A percentile compares a stretch with the other conserved stretches of the same genome.
Conservation (phyloP, 1,140 invertebrate genomes). For the Drosophila punjabiensis region DNA sequence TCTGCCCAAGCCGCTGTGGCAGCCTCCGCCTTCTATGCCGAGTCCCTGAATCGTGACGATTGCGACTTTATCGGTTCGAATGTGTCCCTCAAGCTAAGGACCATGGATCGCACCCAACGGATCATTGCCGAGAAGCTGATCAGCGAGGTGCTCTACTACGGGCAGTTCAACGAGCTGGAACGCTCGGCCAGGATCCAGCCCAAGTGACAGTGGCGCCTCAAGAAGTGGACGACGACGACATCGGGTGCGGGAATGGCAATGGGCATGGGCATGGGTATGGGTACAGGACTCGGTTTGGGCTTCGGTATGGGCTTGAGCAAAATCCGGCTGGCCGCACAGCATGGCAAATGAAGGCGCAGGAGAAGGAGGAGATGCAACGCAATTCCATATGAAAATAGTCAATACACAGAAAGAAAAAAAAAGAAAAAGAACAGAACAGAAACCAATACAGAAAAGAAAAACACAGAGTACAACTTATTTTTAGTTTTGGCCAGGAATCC, state of each 20-base stretch:
- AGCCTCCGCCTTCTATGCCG: slow-evolving; percentile 75
- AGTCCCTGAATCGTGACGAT: slow-evolving; percentile 73
- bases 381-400: slow-evolving; percentile 70
- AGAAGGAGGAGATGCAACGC: slow-evolving; percentile 22
- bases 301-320: slow-evolving; percentile 29
- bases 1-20: slow-evolving; percentile 68
- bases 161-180: slow-evolving; percentile 84
- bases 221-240: slow-evolving; percentile 48
- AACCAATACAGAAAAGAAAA: slow-evolving; percentile 34
- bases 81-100: slow-evolving; percentile 84
- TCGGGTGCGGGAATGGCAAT: not conserved
- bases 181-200: slow-evolving; percentile 77
- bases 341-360: slow-evolving; percentile 52
- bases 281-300: slow-evolving; percentile 31
- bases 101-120: slow-evolving; percentile 85
- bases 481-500: slow-evolving; percentile 51
- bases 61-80: slow-evolving; percentile 84
- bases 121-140: slow-evolving; percentile 85
- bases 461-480: slow-evolving; percentile 70
- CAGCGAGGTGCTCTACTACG: slow-evolving; percentile 85
- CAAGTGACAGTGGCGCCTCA: slow-evolving; percentile 78
- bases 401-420: slow-evolving; percentile 15
- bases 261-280: slow-evolving; percentile 16
- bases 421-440: slow-evolving; percentile 12
- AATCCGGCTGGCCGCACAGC: slow-evolving; percentile 45